Percentiles rank a stretch among this genome's conserved stretches.
These are phyloP conservation scores for Anolis carolinensis DNA, from an alignment of 2,113 vertebrate species.

Conservation along the genomic window DNA sequence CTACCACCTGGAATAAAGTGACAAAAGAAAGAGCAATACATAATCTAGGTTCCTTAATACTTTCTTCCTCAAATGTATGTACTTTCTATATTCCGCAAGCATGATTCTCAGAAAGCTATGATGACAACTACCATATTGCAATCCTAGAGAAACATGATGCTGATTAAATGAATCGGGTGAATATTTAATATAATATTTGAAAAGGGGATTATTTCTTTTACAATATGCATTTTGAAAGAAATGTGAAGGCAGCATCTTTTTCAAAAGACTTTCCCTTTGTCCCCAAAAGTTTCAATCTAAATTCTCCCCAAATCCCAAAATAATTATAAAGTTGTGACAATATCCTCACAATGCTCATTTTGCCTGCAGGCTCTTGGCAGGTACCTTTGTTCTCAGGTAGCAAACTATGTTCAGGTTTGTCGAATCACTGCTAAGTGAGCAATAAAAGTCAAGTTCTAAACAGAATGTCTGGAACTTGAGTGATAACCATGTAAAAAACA, in stretches of 20 bases:
- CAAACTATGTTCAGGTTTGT: conserved; percentile 40
- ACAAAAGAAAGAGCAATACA: too few species aligned
- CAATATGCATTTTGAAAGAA: conserved; percentile 1
- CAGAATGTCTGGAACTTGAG: conserved; percentile 50
- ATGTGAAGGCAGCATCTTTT: not conserved
- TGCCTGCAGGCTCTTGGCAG: conserved; percentile 42
- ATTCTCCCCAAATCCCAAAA: conserved; percentile 7
- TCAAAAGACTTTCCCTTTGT: not conserved
- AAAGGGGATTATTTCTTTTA: not conserved
- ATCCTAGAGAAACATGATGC: not conserved
- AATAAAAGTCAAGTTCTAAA: conserved; percentile 56
- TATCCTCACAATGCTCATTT: not conserved
- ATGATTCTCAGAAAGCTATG: not conserved
- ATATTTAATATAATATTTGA: not conserved
- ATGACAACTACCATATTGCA: not conserved
- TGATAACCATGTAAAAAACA: conserved; percentile 51
- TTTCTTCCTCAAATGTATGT: not conserved
- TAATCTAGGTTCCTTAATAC: not conserved
- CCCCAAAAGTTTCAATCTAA: conserved; percentile 12
- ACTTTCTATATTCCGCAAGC: not conserved
- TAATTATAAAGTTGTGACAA: conserved; percentile 15
- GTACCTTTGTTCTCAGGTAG: conserved; percentile 47
- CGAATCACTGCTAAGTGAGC: conserved; percentile 60
- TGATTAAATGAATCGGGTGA: not conserved
- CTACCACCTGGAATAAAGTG: too few species aligned